Base-by-base conservation (phyloP, 1,140 invertebrate species). In the Halotydeus destructor region DNA sequence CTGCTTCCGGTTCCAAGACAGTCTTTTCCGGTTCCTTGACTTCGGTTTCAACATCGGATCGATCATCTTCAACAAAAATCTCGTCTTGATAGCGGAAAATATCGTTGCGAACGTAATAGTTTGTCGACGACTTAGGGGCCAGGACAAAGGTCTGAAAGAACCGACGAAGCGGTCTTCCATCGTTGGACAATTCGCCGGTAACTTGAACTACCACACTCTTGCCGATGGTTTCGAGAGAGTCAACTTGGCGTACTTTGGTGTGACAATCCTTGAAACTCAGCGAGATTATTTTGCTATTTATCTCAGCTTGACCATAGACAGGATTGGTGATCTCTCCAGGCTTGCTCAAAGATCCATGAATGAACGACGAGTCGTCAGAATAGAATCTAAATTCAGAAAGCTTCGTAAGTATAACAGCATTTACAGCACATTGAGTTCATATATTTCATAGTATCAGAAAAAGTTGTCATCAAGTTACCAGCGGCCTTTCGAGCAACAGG, bases 121-220 rank as follows among this genome's bases (percentile, higher is more conserved):
- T 86, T 3, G 31, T 43, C 21, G 38, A 25, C 12, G 40, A 36
- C 25, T 47, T n/a, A 27, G 81, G 78, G 35, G 81, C 86, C 55
- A 97, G 61, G 11, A 97, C 85, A 66, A 96, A 96, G 0, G 89
- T 94, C 63, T 96, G 88, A 53, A 89, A 89, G 61, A 97, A 97
- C 12, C 86, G 74, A 24, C 88, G 70, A 85, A 94, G 91, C 16
- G 85, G 88, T 53, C 85, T 75, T 2, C 86, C 84, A 58, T 81
- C 49, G 62, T 94, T 97, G 16, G 84, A 91, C 42, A 97, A 62
- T 62, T 96, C 88, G 31, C 89, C 89, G 39, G 83, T 85, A 57
- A 74, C 72, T 69, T 93, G 88, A 47, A 96, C 82, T 35, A 96
- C 86, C 53, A 96, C 85, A 44, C 85, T 86, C 64, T 82, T 78